phyloP scores from a whole-genome alignment of 2,888 invertebrate genomes.

The Cerastis leucographa region DNA sequence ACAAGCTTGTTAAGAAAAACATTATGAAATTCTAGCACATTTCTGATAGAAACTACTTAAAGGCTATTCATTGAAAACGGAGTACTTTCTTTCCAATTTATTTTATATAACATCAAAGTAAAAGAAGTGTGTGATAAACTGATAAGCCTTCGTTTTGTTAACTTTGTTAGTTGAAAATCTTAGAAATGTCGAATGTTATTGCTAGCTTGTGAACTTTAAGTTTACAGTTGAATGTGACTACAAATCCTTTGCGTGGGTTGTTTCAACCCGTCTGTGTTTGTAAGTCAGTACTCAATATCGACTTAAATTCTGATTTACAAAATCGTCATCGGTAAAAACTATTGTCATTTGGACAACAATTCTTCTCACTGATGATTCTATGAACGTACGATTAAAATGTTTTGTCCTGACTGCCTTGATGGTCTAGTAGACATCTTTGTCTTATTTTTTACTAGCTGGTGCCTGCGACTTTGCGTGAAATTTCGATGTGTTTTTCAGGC shows the following conservation, averaged over 20 bases:
- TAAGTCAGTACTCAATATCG: background rate
- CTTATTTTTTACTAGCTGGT: too few species aligned
- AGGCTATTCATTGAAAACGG: conserved; percentile 51
- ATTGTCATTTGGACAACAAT: background rate
- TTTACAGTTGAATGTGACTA: background rate
- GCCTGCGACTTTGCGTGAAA: too few species aligned
- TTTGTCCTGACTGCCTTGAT: background rate
- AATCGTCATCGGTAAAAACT: background rate
- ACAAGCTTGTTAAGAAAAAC: conserved; percentile 44
- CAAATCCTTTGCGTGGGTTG: background rate
- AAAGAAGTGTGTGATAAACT: conserved; percentile 35
- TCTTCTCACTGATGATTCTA: background rate
- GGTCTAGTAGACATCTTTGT: too few species aligned
- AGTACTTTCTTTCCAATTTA: conserved; percentile 21
- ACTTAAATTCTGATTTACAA: background rate
- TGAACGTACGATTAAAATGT: background rate
- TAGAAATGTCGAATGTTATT: conserved; percentile 31
- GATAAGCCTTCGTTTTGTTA: conserved; percentile 42
- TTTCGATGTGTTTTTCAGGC: too few species aligned
- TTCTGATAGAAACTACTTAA: conserved; percentile 36
- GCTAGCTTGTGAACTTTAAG: conserved; percentile 1
- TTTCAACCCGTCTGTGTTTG: background rate
- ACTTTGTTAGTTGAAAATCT: conserved; percentile 45
- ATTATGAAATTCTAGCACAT: conserved; percentile 53
- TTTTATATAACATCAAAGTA: conserved; percentile 44